A percentile compares a stretch with the other conserved stretches of the same genome.
phyloP scores from a whole-genome alignment of 1,140 invertebrate species.

The Zophobas atratus region DNA sequence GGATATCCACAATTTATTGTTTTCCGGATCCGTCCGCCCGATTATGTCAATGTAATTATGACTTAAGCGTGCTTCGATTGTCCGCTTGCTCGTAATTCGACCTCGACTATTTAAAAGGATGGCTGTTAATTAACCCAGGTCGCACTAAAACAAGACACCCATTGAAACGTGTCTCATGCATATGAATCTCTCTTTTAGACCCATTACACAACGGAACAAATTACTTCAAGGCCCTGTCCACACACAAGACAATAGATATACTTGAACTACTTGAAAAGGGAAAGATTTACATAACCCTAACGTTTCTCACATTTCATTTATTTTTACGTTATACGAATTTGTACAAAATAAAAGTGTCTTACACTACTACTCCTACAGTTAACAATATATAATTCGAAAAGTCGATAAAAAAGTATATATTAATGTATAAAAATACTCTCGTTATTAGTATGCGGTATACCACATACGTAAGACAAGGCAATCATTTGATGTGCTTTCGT shows the following conservation, averaged over 20 bases:
- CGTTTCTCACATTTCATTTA: constrained; percentile 48
- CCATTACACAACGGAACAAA: constrained; percentile 38
- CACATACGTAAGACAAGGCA: constrained; percentile 11
- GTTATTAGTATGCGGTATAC: constrained; percentile 7
- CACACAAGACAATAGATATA: constrained; percentile 51
- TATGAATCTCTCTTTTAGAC: constrained; percentile 33
- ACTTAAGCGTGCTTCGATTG: not conserved
- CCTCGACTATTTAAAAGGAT: constrained; percentile 24
- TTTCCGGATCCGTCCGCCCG: too few species aligned
- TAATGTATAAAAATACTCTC: constrained; percentile 17
- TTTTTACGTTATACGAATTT: constrained; percentile 28
- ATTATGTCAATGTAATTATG: too few species aligned
- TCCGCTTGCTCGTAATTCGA: not conserved
- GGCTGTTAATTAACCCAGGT: constrained; percentile 25
- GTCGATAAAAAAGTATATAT: not conserved
- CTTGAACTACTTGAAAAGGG: constrained; percentile 54
- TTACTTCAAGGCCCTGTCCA: constrained; percentile 50
- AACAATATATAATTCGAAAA: constrained; percentile 39
- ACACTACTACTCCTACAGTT: constrained; percentile 32
- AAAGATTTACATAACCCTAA: constrained; percentile 48
- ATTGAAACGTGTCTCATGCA: constrained; percentile 36
- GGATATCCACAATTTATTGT: too few species aligned
- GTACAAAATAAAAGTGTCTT: constrained; percentile 22
- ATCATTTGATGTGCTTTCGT: constrained; percentile 35
- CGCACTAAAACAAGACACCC: constrained; percentile 30